These are phyloP conservation scores for Lycocorax pyrrhopterus DNA, from an alignment of 2,113 vertebrate genomes.

Conservation along the genomic window DNA sequence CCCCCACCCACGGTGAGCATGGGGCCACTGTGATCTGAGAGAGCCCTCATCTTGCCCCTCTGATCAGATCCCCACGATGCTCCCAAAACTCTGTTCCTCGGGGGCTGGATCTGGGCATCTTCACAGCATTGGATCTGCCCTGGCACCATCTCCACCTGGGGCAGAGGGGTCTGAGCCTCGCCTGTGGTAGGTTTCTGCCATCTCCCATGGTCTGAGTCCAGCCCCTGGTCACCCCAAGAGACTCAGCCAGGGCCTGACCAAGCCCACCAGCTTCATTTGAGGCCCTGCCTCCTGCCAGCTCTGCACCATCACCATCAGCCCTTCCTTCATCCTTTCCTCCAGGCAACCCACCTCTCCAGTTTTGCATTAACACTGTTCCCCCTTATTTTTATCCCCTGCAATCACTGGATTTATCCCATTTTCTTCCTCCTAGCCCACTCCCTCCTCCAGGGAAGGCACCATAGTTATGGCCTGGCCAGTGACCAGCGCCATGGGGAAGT, in stretches of 20 bases:
- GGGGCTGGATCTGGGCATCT: background rate
- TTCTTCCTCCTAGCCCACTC: background rate
- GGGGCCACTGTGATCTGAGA: too few species aligned
- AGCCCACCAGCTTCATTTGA: background rate
- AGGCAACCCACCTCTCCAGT: background rate
- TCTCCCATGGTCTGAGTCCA: background rate
- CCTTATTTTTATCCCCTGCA: background rate
- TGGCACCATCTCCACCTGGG: too few species aligned
- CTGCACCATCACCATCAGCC: background rate
- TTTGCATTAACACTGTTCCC: background rate
- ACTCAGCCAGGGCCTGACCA: background rate
- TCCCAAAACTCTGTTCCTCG: background rate
- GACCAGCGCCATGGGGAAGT: rapidly evolving
- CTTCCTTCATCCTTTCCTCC: background rate
- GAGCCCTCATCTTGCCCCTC: background rate
- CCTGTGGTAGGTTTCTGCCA: background rate
- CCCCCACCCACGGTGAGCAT: rapidly evolving
- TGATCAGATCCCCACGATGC: background rate
- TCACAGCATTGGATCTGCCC: background rate
- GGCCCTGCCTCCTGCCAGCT: rapidly evolving
- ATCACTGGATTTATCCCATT: background rate
- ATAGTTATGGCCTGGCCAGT: background rate
- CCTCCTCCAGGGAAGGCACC: background rate
- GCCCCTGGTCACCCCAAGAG: background rate
- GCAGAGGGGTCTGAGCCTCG: rapidly evolving